Conservation (phyloP, 2,113 vertebrate species). For the Nothoprocta pentlandii region DNA sequence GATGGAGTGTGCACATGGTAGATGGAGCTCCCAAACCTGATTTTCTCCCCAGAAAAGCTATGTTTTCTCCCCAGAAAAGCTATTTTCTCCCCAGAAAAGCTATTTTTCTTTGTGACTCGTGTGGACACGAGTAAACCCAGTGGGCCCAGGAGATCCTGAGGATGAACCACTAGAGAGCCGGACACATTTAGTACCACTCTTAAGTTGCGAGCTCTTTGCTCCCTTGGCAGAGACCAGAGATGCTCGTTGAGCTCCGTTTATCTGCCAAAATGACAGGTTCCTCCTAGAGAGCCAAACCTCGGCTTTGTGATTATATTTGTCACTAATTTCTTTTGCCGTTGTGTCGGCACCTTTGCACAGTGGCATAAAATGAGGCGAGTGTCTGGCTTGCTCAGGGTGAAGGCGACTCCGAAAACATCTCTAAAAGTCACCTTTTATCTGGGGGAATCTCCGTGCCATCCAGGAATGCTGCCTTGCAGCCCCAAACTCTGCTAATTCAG, state of each 20-base stretch:
- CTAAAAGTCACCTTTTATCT: rapidly evolving
- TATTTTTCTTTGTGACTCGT: not conserved
- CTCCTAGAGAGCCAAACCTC: slow-evolving; percentile 4
- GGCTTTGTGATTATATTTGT: slow-evolving; percentile 35
- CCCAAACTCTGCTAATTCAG: not conserved
- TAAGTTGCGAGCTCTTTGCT: not conserved
- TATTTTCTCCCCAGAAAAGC: not conserved
- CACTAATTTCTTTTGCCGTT: slow-evolving; percentile 54
- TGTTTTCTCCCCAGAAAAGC: no score
- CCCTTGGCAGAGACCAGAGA: not conserved
- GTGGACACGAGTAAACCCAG: rapidly evolving
- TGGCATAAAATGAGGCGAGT: not conserved
- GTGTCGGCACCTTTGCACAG: not conserved
- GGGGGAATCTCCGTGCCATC: not conserved
- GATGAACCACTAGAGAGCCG: not conserved
- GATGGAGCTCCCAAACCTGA: not conserved
- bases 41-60: no score
- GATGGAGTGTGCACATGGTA: rapidly evolving
- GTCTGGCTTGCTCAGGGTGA: not conserved
- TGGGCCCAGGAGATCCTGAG: not conserved
- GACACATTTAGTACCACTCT: rapidly evolving
- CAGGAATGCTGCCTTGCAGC: not conserved
- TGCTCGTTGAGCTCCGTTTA: not conserved
- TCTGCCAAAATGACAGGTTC: slow-evolving; percentile 26
- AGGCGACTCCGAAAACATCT: rapidly evolving